phyloP scores from a whole-genome alignment of 2,113 vertebrate genomes.

The Pavo muticus region DNA sequence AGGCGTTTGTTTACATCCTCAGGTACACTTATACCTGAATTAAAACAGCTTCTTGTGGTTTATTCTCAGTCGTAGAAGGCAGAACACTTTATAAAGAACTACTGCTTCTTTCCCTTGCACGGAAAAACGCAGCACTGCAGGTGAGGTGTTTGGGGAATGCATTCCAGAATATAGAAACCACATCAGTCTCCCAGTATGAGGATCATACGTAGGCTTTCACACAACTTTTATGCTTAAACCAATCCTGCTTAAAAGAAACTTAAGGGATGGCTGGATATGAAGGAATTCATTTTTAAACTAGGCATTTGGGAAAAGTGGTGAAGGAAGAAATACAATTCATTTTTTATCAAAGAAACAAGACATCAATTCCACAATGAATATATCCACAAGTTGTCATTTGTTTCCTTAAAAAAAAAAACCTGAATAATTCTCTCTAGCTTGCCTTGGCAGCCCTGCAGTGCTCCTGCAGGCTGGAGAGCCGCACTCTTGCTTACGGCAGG shows the following conservation, averaged over 20 bases:
- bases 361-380: not conserved
- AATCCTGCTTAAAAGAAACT: slow-evolving; percentile 26
- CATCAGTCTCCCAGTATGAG: not conserved
- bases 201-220: slow-evolving; percentile 38
- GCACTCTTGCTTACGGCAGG: not conserved
- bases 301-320: fast-evolving
- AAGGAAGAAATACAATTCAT: not conserved
- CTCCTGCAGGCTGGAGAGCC: not conserved
- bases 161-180: slow-evolving; percentile 40
- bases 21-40: not conserved
- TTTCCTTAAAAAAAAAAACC: not conserved
- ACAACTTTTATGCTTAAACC: slow-evolving; percentile 17
- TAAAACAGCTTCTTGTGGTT: not conserved
- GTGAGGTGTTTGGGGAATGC: not conserved
- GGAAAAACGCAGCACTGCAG: not conserved
- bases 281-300: not conserved
- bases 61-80: not conserved
- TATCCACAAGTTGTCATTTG: slow-evolving; percentile 17
- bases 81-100: not conserved
- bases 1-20: not conserved
- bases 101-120: not conserved
- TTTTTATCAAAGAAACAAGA: slow-evolving; percentile 21
- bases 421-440: not conserved
- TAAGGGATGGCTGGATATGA: not conserved
- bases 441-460: not conserved